Conservation (phyloP, 2,888 invertebrate species). For the Octonoba sinensis region DNA sequence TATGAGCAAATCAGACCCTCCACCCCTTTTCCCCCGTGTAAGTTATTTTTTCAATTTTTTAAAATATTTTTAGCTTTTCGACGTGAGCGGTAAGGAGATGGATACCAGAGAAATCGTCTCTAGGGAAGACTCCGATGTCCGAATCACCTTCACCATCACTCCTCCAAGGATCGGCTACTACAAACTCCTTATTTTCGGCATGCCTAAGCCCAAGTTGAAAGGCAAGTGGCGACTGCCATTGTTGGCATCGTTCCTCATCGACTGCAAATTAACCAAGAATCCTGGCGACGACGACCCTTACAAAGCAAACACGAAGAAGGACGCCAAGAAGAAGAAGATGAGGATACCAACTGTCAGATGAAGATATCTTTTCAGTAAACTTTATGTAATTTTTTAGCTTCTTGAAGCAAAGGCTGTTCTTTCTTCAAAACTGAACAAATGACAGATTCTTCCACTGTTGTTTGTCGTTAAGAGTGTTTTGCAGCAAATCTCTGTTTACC, state of each 20-base stretch:
- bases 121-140: conserved; percentile 65
- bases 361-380: neutral
- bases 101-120: conserved; percentile 65
- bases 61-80: conserved; percentile 61
- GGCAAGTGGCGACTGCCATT: conserved; percentile 67
- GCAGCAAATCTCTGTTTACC: no score
- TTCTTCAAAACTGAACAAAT: no score
- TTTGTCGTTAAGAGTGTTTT: no score
- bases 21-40: no score
- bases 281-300: conserved; percentile 64
- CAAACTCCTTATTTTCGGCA: conserved; percentile 67
- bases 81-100: conserved; percentile 67
- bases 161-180: conserved; percentile 68
- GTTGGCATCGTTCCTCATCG: conserved; percentile 67
- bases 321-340: conserved; percentile 49
- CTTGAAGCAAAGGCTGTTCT: no score
- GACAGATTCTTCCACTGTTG: no score
- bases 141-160: conserved; percentile 66
- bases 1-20: no score
- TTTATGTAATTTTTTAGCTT: no score
- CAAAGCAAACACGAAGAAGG: conserved; percentile 47
- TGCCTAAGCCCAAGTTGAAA: conserved; percentile 67
- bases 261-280: conserved; percentile 67
- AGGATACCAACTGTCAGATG: conserved; percentile 46
- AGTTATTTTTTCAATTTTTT: no score